A percentile compares a stretch with the other conserved stretches of the same genome.
These are phyloP conservation scores for Phalacrocorax pelagicus DNA, from an alignment of 2,113 vertebrate genomes.

Conservation along the genomic window DNA sequence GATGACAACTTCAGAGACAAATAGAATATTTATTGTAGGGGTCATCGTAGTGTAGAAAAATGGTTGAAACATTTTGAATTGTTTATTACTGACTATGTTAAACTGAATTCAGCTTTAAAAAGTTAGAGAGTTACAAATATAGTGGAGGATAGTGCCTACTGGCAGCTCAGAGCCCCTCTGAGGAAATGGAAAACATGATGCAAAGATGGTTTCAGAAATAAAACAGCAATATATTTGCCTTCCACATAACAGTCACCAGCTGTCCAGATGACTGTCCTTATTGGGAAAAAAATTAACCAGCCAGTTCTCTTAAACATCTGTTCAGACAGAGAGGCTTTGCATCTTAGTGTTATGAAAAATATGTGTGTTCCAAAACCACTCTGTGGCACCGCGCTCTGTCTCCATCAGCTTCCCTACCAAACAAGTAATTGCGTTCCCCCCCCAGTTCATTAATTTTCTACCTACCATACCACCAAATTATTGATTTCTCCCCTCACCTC, in stretches of 20 bases:
- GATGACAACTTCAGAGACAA: not conserved
- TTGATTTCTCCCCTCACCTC: not conserved
- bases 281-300: not conserved
- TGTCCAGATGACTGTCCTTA: not conserved
- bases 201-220: not conserved
- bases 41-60: not conserved
- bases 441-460: not conserved
- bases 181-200: not conserved
- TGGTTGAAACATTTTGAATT: not conserved
- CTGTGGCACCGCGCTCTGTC: not conserved
- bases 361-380: not conserved
- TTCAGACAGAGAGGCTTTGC: not conserved
- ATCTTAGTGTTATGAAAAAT: not conserved
- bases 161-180: not conserved
- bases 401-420: not conserved
- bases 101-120: not conserved
- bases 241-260: not conserved
- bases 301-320: not conserved
- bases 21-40: not conserved
- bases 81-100: not conserved
- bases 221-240: not conserved
- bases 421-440: not conserved
- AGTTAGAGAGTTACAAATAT: not conserved
- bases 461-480: not conserved
- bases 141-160: not conserved